Evolutionary conservation across 1,140 invertebrate species (phyloP), one percentile per base, ranked within the genome.

Genomic region (Drosophila lini): DNA sequence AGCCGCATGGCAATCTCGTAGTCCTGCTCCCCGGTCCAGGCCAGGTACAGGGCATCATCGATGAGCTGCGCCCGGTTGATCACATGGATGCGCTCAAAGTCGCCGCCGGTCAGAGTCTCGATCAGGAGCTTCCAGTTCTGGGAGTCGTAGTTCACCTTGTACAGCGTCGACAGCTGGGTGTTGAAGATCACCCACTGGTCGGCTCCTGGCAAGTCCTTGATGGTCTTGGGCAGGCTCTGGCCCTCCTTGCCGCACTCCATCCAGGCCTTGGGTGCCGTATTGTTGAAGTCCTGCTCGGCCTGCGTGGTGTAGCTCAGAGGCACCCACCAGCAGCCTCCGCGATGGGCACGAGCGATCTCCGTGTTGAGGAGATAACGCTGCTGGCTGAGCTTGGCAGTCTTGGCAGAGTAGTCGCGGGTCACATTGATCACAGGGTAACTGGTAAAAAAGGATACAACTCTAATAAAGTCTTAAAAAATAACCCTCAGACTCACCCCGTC

Each of bases 61-160:
- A 98, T 93, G 3, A 98, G 92, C 92, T 98, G 97, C 1, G 96
- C 96, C 55, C 97, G 92, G 78, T 96, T 97, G 22, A 96, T 93
- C 6, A 93, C 91, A 25, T 95, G 94, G 11, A 98, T 95, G 19
- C 92, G 91, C 67, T 90, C 69, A 68, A 92, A 94, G 80, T 92
- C 78, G 5, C 93, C 93, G n/a, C 93, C 92, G 25, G 93, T 93
- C 36, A 97, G 91, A n/a, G 94, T 93, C 6, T 92, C 68, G 2
- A 93, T 93, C 3, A 96, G 78, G 11, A 95, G 90, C 56, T 94
- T 92, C 96, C 96, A 97, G 86, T 95, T 96, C 19, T 93, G 91
- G 5, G 92, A 76, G 81, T 97, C 96, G 92, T 97, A 97, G 86
- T 96, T 96, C 3, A 97, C 95, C 75, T 96, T 93, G 92, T 96